Evolutionary conservation across 1,140 invertebrate species (phyloP).

Genomic region (Drosophila malerkotliana): DNA sequence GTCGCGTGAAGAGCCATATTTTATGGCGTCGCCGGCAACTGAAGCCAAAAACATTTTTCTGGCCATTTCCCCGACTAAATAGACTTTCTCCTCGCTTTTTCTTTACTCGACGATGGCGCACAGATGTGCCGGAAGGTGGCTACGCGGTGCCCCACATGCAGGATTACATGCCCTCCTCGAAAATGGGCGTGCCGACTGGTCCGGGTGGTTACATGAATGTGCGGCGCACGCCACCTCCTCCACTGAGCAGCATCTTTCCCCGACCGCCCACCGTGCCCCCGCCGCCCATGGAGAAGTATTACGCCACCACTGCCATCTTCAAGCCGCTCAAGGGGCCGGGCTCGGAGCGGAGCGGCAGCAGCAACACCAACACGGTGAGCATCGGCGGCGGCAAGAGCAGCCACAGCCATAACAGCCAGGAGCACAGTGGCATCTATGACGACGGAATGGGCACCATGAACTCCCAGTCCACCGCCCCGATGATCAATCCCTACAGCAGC

Average conservation of each 20-base stretch:
- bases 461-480: constrained; percentile 77
- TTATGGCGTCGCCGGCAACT: constrained; percentile 66
- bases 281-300: constrained; percentile 90
- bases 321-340: constrained; percentile 79
- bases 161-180: constrained; percentile 80
- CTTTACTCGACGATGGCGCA: constrained; percentile 17
- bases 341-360: constrained; percentile 52
- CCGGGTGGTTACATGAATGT: constrained; percentile 81
- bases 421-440: constrained; percentile 75
- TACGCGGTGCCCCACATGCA: constrained; percentile 85
- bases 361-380: constrained; percentile 52
- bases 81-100: constrained; percentile 38
- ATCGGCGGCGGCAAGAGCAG: constrained; percentile 75
- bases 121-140: constrained; percentile 86
- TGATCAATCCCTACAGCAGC: constrained; percentile 79
- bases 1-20: constrained; percentile 55
- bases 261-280: constrained; percentile 87
- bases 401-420: constrained; percentile 67
- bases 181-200: constrained; percentile 71
- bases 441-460: constrained; percentile 82
- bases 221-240: constrained; percentile 82
- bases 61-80: constrained; percentile 66
- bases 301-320: constrained; percentile 86
- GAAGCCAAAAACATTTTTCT: constrained; percentile 77
- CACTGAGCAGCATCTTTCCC: constrained; percentile 87